These are phyloP conservation scores for Petrolisthes cinctipes DNA, from an alignment of 2,888 invertebrate genomes.

Conservation along the genomic window DNA sequence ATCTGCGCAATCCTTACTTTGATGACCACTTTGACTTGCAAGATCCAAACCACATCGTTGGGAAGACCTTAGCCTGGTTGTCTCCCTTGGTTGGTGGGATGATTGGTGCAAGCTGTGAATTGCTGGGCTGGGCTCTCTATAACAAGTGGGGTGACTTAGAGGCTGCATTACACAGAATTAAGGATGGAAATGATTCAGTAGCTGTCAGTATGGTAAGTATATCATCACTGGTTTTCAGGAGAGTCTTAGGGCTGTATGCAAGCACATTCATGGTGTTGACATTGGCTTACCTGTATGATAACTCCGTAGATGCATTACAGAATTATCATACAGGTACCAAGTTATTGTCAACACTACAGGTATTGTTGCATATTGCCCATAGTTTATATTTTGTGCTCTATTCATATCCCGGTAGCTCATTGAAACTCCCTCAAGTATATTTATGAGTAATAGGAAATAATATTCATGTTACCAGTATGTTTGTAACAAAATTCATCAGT, in stretches of 20 bases:
- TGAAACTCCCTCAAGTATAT: not conserved
- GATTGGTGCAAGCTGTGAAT: conserved; percentile 70
- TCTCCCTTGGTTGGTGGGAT: conserved; percentile 68
- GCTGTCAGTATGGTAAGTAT: conserved; percentile 41
- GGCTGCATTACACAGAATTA: conserved; percentile 17
- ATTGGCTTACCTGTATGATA: too few relatives aligned
- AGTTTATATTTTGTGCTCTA: too few relatives aligned
- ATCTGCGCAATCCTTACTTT: conserved; percentile 83
- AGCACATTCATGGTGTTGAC: not conserved
- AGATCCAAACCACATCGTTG: conserved; percentile 79
- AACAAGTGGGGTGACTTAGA: conserved; percentile 76
- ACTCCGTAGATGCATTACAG: too few relatives aligned
- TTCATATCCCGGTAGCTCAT: too few relatives aligned
- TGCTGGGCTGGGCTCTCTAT: conserved; percentile 79
- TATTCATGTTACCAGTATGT: not conserved
- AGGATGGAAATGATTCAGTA: conserved; percentile 4
- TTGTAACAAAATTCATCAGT: not conserved
- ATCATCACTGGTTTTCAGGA: not conserved
- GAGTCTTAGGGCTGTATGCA: not conserved
- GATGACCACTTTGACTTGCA: conserved; percentile 91
- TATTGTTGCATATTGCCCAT: too few relatives aligned
- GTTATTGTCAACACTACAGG: too few relatives aligned
- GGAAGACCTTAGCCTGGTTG: conserved; percentile 83
- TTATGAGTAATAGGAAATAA: not conserved
- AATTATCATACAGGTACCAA: too few relatives aligned